Base-by-base conservation (phyloP, 2,888 invertebrate species). In the Helicoverpa assulta region DNA sequence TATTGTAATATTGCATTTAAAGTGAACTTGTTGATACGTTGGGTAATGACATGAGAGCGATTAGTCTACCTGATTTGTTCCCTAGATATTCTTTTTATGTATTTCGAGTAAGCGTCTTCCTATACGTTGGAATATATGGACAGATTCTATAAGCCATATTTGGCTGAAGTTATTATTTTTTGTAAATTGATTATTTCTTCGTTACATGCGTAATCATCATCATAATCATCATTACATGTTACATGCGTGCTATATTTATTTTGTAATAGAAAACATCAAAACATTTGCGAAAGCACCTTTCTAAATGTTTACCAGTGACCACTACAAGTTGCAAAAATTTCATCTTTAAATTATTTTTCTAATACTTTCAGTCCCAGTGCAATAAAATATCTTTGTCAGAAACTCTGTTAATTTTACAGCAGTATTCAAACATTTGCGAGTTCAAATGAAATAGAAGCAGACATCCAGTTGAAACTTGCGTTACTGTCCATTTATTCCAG, bases 71-170 rank as follows among this genome's bases (percentile, higher is more conserved):
- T 88, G 85, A 82, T 91, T 93, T 88, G 83, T 91, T 92, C 91
- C 87, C 86, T 92, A 92, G 91, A 88, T 82, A 76, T 93, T 94
- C 80, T 82, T 92, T 90, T 94, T 89, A 87, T 88, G 87, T 92
- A 91, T 92, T 90, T 88, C 87, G 89, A 90, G 90, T 91, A 91
- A 89, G 89, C 91, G 84, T 95, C 95, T 95, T 95, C 95, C 95
- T 88, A 85, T 56, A 51, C 61, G 76, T 70, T 83, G 83, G 79
- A 75, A 78, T 84, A 80, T 70, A 78, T 70, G 83, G 83, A 75
- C 81, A 80, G 70, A 81, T 59, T 76, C 70, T 61, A 69, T 71
- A 65, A 67, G 71, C 55, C 83, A 74, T 77, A 74, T 80, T 68
- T 83, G 81, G 66, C 77, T 68, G 59, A 57, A 53, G 54, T 65